Conservation (phyloP, 2,113 vertebrate genomes). For the Phalacrocorax brasilianus region DNA sequence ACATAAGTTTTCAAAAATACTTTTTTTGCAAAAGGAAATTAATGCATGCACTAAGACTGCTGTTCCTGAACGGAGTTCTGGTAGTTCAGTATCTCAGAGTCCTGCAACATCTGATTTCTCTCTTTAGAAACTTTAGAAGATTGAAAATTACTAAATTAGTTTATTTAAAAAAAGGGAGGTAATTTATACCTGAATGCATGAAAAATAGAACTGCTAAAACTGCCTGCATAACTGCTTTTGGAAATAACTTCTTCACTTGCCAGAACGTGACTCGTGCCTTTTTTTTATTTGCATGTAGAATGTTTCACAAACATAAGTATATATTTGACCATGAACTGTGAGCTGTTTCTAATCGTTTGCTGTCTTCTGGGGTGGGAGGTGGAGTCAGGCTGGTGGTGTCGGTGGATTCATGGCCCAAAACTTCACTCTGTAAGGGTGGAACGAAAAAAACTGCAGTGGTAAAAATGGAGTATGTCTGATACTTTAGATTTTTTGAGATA, state of each 20-base stretch:
- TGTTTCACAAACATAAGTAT: not conserved
- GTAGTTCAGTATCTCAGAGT: not conserved
- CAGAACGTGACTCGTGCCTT: not conserved
- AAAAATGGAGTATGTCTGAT: not conserved
- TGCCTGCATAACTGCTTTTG: not conserved
- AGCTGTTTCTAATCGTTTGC: not conserved
- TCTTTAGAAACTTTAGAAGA: not conserved
- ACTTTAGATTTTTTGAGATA: not conserved
- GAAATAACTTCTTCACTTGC: not conserved
- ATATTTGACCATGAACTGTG: not conserved
- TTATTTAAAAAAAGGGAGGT: not conserved
- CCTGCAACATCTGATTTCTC: not conserved
- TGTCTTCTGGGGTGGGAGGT: not conserved
- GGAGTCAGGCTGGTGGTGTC: not conserved
- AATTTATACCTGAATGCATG: not conserved
- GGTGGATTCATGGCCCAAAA: not conserved
- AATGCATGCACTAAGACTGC: not conserved
- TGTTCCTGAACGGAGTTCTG: not conserved
- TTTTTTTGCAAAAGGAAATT: not conserved
- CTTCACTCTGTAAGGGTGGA: not conserved
- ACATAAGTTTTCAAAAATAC: not conserved
- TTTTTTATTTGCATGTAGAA: not conserved
- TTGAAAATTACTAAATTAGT: not conserved
- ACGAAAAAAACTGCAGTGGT: not conserved
- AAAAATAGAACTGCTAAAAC: not conserved